Base-by-base conservation (phyloP, 2,113 vertebrate genomes). In the Aptenodytes patagonicus region DNA sequence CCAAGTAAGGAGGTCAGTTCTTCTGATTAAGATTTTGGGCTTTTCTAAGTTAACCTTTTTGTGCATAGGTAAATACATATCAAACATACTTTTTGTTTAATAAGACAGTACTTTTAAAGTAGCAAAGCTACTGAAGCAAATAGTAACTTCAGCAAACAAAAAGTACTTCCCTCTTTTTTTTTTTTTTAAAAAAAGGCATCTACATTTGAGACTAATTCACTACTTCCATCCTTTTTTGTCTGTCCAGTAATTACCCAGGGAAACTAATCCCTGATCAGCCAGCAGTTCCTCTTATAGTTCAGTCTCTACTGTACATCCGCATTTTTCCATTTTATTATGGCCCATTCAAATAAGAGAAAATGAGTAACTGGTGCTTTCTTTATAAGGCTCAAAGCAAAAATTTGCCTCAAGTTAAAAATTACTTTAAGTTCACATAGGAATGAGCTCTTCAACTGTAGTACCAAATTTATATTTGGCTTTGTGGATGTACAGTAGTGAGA, bases 181-280 rank as follows among this genome's bases (percentile, higher is more conserved):
- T 16, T 1, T 52, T 26, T 25, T n/a, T 34, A 9, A 9, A 58
- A 65, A 44, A 70, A 44, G 3, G 2, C 2, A 1, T 13, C 18
- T 64, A 47, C 21, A 44, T 62, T 66, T 24, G 9, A 28, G 34
- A 75, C 21, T 18, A 78, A 72, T 36, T 92, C 32, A 66, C 7
- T 46, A 42, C 28, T 83, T 77, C 38, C 32, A 73, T 36, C 9
- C 11, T 29, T 22, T 89, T 75, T 58, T 28, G 13, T 68, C 57
- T 64, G 24, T 66, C 15, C 34, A 90, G 31, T 38, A 68, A 25
- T 29, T 60, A 55, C 29, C 20, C 17, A 34, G 19, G 19, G n/a
- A 90, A 49, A 25, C 25, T 81, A 60, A 77, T 51, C 28, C 36
- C 34, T 65, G 38, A 76, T 25, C 61, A 94, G 46, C 10, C 40